Conservation (phyloP, 2,113 vertebrate genomes). For the Excalfactoria chinensis region DNA sequence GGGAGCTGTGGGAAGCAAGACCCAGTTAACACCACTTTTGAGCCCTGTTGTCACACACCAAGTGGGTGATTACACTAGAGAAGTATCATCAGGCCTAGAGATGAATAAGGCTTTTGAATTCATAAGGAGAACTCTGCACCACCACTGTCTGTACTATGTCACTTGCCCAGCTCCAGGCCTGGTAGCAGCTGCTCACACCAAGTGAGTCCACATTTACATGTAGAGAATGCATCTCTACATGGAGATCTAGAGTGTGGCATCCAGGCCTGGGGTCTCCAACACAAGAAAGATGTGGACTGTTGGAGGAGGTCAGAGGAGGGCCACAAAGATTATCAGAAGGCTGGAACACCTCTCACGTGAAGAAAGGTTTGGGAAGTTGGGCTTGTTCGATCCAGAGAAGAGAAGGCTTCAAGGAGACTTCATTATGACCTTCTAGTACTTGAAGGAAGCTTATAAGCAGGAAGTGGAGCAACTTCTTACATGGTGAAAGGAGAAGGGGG, state of each 20-base stretch:
- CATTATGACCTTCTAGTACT: too few species aligned
- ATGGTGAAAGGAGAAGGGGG: too few species aligned
- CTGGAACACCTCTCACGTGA: too few species aligned
- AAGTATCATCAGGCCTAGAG: neutral
- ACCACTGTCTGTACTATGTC: neutral
- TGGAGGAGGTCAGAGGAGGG: too few species aligned
- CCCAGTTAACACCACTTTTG: neutral
- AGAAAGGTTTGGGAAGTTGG: too few species aligned
- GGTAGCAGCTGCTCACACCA: neutral
- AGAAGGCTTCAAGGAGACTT: too few species aligned
- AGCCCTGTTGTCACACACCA: neutral
- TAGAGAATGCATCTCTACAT: rapidly evolving
- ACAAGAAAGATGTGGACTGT: too few species aligned
- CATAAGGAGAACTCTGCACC: neutral
- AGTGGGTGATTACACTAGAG: neutral
- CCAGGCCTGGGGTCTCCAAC: too few species aligned
- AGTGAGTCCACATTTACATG: rapidly evolving
- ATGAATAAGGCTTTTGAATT: neutral
- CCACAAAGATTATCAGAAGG: too few species aligned
- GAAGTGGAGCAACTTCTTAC: too few species aligned
- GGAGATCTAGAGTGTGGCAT: neutral
- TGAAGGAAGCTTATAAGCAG: too few species aligned
- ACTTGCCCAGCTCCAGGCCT: neutral
- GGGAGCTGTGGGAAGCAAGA: neutral
- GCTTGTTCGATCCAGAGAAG: too few species aligned